Evolutionary conservation across 2,888 invertebrate species (phyloP).

Genomic region (Lampropteryx suffumata): DNA sequence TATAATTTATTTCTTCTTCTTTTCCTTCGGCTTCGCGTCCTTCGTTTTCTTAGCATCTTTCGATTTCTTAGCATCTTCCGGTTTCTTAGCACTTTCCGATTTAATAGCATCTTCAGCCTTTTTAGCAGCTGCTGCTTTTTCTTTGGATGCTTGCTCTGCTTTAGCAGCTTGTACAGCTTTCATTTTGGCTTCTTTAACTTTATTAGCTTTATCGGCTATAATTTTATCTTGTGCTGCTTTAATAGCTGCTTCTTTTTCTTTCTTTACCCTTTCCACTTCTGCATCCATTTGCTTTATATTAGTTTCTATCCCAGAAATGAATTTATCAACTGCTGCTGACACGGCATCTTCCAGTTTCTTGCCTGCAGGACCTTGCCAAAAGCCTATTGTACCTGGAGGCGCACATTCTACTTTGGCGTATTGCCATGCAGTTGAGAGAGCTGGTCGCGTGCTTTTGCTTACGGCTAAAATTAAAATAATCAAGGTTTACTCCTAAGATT

Average conservation of each 20-base stretch:
- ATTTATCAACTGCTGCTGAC: conserved; percentile 37
- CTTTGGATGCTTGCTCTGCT: conserved; percentile 38
- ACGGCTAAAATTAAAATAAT: conserved; percentile 52
- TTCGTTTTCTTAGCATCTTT: conserved; percentile 13
- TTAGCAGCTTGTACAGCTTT: too few species aligned
- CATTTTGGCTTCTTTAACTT: conserved; percentile 39
- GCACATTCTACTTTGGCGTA: conserved; percentile 69
- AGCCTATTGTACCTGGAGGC: conserved; percentile 57
- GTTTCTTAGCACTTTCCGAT: conserved; percentile 30
- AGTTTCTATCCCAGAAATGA: conserved; percentile 43
- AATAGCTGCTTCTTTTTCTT: conserved; percentile 47
- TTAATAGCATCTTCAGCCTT: conserved; percentile 31
- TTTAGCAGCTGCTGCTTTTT: conserved; percentile 25
- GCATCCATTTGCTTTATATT: conserved; percentile 52
- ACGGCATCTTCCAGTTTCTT: conserved; percentile 49
- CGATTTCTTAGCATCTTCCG: conserved; percentile 27
- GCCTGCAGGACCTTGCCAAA: conserved; percentile 55
- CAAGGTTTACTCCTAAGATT: neutral
- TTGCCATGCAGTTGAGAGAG: conserved; percentile 53
- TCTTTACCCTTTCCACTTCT: conserved; percentile 40
- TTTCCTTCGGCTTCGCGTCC: conserved; percentile 8
- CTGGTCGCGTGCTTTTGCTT: conserved; percentile 45
- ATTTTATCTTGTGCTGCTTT: conserved; percentile 49
- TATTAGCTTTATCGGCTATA: conserved; percentile 47
- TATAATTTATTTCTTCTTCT: conserved; percentile 4